Percentiles rank a stretch among this genome's conserved stretches.
phyloP scores from a whole-genome alignment of 2,113 vertebrate genomes.

The Anarhynchus alexandrinus region DNA sequence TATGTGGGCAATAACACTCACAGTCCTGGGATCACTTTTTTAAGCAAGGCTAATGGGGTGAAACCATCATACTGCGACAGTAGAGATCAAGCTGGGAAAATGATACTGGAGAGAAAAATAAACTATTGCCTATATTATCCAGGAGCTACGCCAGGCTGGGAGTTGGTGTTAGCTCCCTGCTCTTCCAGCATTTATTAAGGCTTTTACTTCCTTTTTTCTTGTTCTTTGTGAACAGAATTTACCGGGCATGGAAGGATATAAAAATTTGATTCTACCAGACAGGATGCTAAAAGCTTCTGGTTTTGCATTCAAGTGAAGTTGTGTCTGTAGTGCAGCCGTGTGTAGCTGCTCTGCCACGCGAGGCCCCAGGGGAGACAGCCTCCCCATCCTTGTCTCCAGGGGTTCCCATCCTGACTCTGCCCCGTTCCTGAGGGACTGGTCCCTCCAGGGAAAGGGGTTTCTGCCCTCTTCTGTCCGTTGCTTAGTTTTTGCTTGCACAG shows the following conservation, averaged over 20 bases:
- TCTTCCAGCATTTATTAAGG: slow-evolving; percentile 46
- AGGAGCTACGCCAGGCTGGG: slow-evolving; percentile 16
- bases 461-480: not conserved
- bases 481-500: not conserved
- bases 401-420: not conserved
- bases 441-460: not conserved
- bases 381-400: not conserved
- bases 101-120: slow-evolving; percentile 66
- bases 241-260: not conserved
- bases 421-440: not conserved
- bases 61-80: slow-evolving; percentile 70
- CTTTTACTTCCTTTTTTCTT: slow-evolving; percentile 30
- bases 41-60: slow-evolving; percentile 81
- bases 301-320: not conserved
- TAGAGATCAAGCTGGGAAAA: slow-evolving; percentile 71
- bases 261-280: slow-evolving; percentile 14
- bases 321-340: not conserved
- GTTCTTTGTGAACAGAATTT: slow-evolving; percentile 50
- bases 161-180: slow-evolving; percentile 7
- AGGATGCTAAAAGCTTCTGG: slow-evolving; percentile 23
- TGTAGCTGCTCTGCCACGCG: not conserved
- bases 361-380: not conserved
- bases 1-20: slow-evolving; percentile 78
- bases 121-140: slow-evolving; percentile 63
- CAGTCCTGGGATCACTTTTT: slow-evolving; percentile 73